Percentiles rank a stretch among this genome's conserved stretches.
Conservation (phyloP, 2,113 vertebrate species). For the Eurystomus gularis region DNA sequence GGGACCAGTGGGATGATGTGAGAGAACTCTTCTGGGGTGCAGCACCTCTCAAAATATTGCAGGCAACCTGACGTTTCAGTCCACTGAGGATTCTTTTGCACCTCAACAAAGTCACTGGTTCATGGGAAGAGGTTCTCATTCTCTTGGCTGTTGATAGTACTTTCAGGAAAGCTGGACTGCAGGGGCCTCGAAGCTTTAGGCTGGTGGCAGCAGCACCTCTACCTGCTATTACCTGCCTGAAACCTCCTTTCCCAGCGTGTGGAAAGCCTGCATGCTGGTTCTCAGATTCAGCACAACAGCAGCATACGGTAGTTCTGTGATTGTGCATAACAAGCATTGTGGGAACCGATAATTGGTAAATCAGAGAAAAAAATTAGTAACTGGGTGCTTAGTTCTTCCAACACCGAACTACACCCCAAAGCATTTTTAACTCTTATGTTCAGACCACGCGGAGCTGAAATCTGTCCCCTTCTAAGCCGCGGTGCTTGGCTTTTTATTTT, state of each 20-base stretch:
- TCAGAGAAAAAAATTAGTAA: neutral
- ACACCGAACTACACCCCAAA: neutral
- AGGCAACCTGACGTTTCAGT: neutral
- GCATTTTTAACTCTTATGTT: neutral
- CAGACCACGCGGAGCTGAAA: neutral
- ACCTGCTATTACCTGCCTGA: neutral
- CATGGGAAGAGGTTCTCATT: neutral
- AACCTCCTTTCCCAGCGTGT: rapidly evolving
- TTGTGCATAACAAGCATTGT: neutral
- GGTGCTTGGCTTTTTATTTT: neutral
- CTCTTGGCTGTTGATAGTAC: neutral
- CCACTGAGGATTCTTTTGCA: neutral
- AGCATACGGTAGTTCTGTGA: neutral
- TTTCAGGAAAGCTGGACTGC: neutral
- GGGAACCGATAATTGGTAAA: neutral
- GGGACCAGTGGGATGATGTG: neutral
- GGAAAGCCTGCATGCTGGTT: neutral
- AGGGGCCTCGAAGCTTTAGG: neutral
- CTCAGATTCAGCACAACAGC: neutral
- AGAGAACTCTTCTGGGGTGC: neutral
- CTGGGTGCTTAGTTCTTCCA: neutral
- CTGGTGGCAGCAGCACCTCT: neutral
- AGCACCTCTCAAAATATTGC: neutral
- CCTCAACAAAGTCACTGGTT: neutral
- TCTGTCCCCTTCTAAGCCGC: neutral